Conservation (phyloP, 2,888 invertebrate genomes). For the Parnassius mnemosyne region DNA sequence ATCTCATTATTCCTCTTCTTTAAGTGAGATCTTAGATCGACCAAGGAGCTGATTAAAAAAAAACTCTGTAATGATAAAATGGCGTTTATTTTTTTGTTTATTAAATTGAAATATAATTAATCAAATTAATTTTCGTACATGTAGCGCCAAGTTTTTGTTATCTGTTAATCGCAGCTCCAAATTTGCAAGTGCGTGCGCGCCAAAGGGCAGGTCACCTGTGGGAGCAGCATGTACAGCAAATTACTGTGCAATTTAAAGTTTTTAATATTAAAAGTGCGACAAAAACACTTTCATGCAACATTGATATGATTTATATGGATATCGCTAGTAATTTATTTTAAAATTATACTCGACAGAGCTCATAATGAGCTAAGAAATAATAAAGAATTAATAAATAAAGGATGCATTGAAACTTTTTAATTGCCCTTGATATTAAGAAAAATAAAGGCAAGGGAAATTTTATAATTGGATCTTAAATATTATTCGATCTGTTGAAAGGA, state of each 20-base stretch:
- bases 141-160: constrained; percentile 13
- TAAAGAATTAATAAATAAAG: constrained; percentile 3
- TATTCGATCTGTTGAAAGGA: not conserved
- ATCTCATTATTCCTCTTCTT: no score
- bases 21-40: no score
- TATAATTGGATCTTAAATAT: constrained; percentile 18
- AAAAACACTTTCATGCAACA: constrained; percentile 24
- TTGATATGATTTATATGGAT: constrained; percentile 22
- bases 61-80: not conserved
- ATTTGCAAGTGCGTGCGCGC: constrained; percentile 2
- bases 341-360: constrained; percentile 13
- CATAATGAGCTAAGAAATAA: constrained; percentile 6
- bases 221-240: constrained; percentile 10
- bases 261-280: constrained; percentile 22
- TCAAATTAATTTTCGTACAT: constrained; percentile 10
- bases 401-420: constrained; percentile 6
- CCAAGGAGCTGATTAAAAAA: no score
- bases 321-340: constrained; percentile 18
- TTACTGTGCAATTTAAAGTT: constrained; percentile 21
- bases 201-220: not conserved
- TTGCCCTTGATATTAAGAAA: constrained; percentile 13
- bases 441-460: constrained; percentile 12
- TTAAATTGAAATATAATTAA: constrained; percentile 14
- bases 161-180: constrained; percentile 11
- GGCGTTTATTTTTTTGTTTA: not conserved